Base-by-base conservation (phyloP, 2,113 vertebrate species). In the Poecile atricapillus region DNA sequence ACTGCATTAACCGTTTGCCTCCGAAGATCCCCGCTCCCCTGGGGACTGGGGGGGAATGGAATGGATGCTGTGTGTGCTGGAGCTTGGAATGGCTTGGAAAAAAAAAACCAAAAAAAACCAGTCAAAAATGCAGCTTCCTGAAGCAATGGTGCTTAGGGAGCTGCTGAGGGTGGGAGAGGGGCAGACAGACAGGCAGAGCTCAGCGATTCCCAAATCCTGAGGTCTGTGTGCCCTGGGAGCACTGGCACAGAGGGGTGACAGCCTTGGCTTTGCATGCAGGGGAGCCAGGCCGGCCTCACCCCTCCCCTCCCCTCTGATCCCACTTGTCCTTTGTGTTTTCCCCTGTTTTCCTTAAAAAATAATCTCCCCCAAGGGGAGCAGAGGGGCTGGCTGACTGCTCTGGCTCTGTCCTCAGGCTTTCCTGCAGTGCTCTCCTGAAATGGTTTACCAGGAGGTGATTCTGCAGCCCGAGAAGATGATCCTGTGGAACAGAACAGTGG, bases 391-490 rank as follows among this genome's bases (percentile, higher is more conserved):
- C 76, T 78, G 21, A 91, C 53, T 13, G 84, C 95, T 91, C 89
- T 87, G 91, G 7, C 91, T 86, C 84, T 44, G 33, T 77, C 73
- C 75, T 62, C 94, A 99, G 99, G 98, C 98, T 43, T 98, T 99
- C 33, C 98, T 99, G 97, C 98, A 99, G 97, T 99, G 99, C 95
- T 93, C 99, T 1, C 98, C 99, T 10, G 99, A 99, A 97, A 97
- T 98, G 1, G 98, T 99, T 58, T 99, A 99, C 97, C 99, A 99
- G 97, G 99, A 99, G 84, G 99, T 99, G 83, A 99, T 99, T 91
- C 97, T 99, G 39, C 99, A 99, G 93, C 99, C 99, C 0, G 99
- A 99, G 97, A 99, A 99, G 97, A 99, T 99, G 98, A 98, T 98
- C 82, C 98, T 99, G 59, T 99, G 99, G 99, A 99, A 99, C 97